phyloP scores from a whole-genome alignment of 2,113 vertebrate genomes.

The Sciurus niger region DNA sequence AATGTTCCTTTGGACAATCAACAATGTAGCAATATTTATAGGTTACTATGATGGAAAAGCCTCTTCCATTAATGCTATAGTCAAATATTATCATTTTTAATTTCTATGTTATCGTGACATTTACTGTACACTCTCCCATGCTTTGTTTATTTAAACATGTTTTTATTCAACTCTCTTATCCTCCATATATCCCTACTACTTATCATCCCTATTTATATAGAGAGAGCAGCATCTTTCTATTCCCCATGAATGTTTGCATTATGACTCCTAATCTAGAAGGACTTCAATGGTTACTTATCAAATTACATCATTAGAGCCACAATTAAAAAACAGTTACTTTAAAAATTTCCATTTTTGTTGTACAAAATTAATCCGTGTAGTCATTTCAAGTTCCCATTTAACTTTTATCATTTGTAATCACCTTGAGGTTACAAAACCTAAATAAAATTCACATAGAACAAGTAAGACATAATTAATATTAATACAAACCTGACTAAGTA shows the following conservation, averaged over 20 bases:
- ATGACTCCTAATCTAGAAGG: not conserved
- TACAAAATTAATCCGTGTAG: not conserved
- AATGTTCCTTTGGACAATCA: not conserved
- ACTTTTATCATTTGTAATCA: not conserved
- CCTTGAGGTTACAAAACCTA: not conserved
- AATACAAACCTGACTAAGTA: not conserved
- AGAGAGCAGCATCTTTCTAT: not conserved
- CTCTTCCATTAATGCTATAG: not conserved
- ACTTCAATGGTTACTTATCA: not conserved
- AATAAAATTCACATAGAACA: not conserved
- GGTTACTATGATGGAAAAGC: not conserved
- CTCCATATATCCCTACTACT: not conserved
- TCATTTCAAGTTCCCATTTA: not conserved
- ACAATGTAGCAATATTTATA: not conserved
- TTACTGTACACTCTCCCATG: not conserved
- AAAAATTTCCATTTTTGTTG: not conserved
- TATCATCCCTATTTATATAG: not conserved
- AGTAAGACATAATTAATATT: not conserved
- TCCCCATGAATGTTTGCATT: not conserved
- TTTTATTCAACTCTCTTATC: not conserved
- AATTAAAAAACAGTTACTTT: not conserved
- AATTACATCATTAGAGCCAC: not conserved
- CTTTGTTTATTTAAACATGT: not conserved
- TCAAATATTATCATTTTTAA: slow-evolving; percentile 2
- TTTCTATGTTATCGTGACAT: not conserved